phyloP scores from a whole-genome alignment of 2,888 invertebrate species.

The Prosapia bicincta region DNA sequence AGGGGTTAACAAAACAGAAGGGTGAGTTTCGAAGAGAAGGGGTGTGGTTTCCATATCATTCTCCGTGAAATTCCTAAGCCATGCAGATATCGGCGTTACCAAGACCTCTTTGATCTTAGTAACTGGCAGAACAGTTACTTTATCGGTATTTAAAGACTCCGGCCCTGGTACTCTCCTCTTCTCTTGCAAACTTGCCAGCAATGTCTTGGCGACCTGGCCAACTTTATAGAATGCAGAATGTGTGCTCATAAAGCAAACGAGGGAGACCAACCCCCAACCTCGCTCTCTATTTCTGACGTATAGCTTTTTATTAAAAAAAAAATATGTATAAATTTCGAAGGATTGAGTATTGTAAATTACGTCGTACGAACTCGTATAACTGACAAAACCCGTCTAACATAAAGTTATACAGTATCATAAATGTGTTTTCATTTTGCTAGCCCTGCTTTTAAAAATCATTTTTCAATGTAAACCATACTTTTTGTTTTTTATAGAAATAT shows the following conservation, averaged over 20 bases:
- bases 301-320: no score
- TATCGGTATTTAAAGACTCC: background rate
- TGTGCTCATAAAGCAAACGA: background rate
- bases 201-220: background rate
- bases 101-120: background rate
- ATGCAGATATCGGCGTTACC: background rate
- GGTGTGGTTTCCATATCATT: background rate
- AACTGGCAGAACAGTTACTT: background rate
- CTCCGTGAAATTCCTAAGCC: background rate
- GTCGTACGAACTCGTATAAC: no score
- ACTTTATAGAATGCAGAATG: background rate
- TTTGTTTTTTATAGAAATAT: no score
- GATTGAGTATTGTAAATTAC: no score
- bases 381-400: no score
- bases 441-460: no score
- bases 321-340: no score
- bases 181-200: background rate
- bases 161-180: background rate
- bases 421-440: no score
- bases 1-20: conserved; percentile 1
- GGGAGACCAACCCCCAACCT: no score
- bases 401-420: no score
- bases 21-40: background rate
- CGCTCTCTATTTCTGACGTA: no score
- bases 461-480: no score